Evolutionary conservation across 2,888 invertebrate species (phyloP), one percentile per base, ranked within the genome.

Genomic region (Notocelia uddmanniana): DNA sequence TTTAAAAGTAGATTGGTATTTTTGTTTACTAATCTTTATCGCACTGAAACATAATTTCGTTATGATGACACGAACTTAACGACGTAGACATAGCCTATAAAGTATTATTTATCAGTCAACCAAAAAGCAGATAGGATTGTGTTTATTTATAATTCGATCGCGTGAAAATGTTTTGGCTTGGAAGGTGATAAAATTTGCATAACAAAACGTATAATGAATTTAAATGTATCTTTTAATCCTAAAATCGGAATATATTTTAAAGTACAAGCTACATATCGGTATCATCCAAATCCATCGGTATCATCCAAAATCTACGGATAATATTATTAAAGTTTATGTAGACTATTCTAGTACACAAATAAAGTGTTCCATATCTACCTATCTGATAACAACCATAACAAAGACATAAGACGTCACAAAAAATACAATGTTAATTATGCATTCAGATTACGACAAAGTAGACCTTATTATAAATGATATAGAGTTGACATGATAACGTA

Each of bases 301-400:
- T 58, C 23, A 37, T 26, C 15, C 15, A 55, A 21, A 5, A 54
- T 11, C 21, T 13, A 54, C 50, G 2, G 19, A 50, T 6, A 52
- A 1, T 23, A 54, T 15, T 54, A 54, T 23, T 23, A 54, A 37
- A 3, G 15, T n/a, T 15, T 37, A 48, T 55, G 1, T 18, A 64
- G 63, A 58, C 50, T 34, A 55, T 31, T 41, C 23, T 19, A 68
- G n/a, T 34, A 31, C 19, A 50, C 19, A 45, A 69, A 57, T 55
- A 69, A 63, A 55, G 23, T 23, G 26, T 26, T 5, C 26, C 5
- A 26, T 3, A 3, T 26, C 45, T 37, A 5, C 6, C 21, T 60
- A 58, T 52, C 59, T 60, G 71, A 71, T 71, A 71, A 67, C 37
- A 18, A 45, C 45, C 71, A 71, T 60, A 71, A 71, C 66, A 71